A percentile compares a stretch with the other conserved stretches of the same genome.
These are phyloP conservation scores for Poeciliopsis gracilis DNA, from an alignment of 2,797 vertebrate species.

Conservation along the genomic window DNA sequence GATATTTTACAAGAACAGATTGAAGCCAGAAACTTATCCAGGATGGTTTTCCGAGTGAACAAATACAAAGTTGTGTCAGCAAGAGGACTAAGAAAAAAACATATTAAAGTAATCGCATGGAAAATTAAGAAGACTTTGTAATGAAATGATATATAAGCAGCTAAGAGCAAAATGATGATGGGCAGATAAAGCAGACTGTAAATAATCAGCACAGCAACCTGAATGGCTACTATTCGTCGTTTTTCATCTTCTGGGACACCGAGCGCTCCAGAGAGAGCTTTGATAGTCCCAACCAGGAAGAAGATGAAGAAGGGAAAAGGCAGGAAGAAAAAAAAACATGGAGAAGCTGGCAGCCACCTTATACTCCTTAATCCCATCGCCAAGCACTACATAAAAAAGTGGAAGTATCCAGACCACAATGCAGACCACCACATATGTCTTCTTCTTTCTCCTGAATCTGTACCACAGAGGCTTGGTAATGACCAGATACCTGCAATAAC, in stretches of 20 bases:
- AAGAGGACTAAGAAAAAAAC: neutral
- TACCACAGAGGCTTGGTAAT: slow-evolving; percentile 29
- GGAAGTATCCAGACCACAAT: neutral
- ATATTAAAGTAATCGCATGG: too few species aligned
- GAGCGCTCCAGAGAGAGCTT: neutral
- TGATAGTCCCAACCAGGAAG: slow-evolving; percentile 1
- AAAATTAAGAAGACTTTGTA: too few species aligned
- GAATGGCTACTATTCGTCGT: neutral
- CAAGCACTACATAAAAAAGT: fast-evolving
- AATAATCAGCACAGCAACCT: neutral
- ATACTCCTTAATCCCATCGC: neutral
- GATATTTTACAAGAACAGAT: neutral
- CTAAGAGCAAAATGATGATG: fast-evolving
- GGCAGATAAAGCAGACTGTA: slow-evolving; percentile 17
- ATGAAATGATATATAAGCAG: too few species aligned
- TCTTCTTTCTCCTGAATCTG: neutral
- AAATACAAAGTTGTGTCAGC: neutral
- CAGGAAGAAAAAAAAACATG: fast-evolving
- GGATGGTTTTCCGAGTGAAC: neutral
- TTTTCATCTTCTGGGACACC: neutral
- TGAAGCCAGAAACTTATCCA: neutral
- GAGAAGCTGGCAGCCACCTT: fast-evolving
- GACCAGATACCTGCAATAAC: slow-evolving; percentile 24
- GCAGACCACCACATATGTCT: neutral
- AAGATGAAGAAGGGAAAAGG: neutral